Evolutionary conservation across 1,140 invertebrate species (phyloP), one percentile per base, ranked within the genome.

Genomic region (Odontomachus brunneus): DNA sequence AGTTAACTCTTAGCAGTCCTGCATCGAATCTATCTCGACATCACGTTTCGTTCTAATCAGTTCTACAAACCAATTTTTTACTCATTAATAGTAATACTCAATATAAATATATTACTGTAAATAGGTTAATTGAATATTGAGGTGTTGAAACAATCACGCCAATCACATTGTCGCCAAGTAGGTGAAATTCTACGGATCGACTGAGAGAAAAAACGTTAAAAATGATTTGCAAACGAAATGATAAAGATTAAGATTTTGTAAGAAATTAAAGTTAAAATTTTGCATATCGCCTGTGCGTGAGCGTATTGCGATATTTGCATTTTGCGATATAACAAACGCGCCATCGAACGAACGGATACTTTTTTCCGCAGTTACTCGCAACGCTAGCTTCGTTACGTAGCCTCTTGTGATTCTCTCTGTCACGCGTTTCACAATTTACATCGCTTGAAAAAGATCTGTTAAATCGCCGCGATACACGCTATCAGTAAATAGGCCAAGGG

Each of bases 401-500:
- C 29, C 11, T 26, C 15, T 53, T 38, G 9, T 26, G 12, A 14
- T 51, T 4, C 12, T 48, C 4, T 65, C 3, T 53, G 24, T 7
- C 24, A 12, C 9, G 67, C 14, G 15, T 71, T 71, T 69, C 12
- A 17, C n/a, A 59, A 38, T 69, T 66, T 57, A 24, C 44, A 33
- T 9, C n/a, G 17, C 33, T 76, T 53, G 29, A 11, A n/a, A 62
- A 49, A 59, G 51, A 60, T 60, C n/a, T 49, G 49, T 38, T 49
- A 59, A 73, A 82, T 72, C 38, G 29, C 22, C 11, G n/a, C 19
- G n/a, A 9, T 60, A 26, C 17, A 51, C 15, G 44, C 14, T 11
- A 19, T 26, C 29, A 44, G 49, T 83, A 65, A 49, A 62, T 29
- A 14, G 53, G 72, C 66, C 67, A 19, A 26, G 67, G 51, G 19